Base-by-base conservation (phyloP, 2,797 vertebrate genomes). In the Hoplostethus mediterraneus region DNA sequence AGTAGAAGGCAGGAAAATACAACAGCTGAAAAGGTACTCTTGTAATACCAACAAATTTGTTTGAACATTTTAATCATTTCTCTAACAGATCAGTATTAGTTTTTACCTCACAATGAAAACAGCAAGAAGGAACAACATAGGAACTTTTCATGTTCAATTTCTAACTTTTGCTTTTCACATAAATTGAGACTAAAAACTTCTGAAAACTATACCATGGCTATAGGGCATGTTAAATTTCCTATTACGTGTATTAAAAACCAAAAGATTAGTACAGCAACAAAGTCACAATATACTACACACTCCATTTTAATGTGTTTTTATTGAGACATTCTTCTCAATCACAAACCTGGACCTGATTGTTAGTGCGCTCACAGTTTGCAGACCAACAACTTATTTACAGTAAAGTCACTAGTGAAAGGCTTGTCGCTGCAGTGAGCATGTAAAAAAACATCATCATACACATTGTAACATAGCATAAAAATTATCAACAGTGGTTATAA, bases 401-500 rank as follows among this genome's bases (percentile, higher is more conserved):
- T 83, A 79, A 80, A 86, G 76, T 92, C 88, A 88, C 83, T 69
- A 79, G 85, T 83, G 83, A 88, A 90, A 87, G 55, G 81, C 73
- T 72, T 85, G 76, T 73, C 9, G 61, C 79, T 87, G 79, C 71
- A 73, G 79, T 86, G 67, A 92, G 85, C 81, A 64, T 73, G 85
- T 92, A 89, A 87, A 90, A 90, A 89, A 84, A 82, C 73, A 86
- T 67, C 67, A 67, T 82, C 63, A 78, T 81, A 87, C 72, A 89
- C 75, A 81, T 70, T 71, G 79, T 70, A 83, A 62, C 74, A 82
- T 84, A 85, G 54, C 51, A 81, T 83, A 87, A 77, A 89, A 87
- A 82, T 25, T 55, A 85, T 84, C 58, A 87, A 87, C 87, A 94
- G 93, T 94, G 92, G 93, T 93, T 93, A 92, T 91, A 90, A 87